Conservation (phyloP, 2,113 vertebrate species). For the Aythya baeri region DNA sequence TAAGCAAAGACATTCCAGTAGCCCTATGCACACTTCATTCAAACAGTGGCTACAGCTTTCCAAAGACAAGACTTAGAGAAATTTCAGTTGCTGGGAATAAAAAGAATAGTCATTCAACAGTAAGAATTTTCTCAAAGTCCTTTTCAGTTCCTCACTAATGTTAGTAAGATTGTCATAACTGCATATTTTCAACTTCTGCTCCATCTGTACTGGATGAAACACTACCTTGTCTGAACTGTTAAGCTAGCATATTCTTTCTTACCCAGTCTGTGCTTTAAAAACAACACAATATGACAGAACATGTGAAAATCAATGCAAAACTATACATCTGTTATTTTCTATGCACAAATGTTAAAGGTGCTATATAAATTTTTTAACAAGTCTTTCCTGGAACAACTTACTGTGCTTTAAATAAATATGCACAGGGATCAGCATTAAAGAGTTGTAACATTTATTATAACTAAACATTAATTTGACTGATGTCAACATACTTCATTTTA, state of each 20-base stretch:
- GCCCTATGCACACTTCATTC: neutral
- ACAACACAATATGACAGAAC: neutral
- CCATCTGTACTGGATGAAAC: neutral
- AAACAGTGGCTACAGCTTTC: neutral
- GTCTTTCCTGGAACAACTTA: neutral
- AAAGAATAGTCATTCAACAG: neutral
- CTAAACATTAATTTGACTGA: neutral
- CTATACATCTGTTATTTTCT: neutral
- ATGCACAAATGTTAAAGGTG: neutral
- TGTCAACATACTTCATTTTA: neutral
- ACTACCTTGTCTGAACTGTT: neutral
- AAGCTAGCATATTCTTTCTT: neutral
- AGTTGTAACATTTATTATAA: neutral
- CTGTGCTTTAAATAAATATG: neutral
- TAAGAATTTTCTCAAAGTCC: neutral
- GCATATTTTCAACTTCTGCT: neutral
- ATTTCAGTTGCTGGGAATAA: neutral
- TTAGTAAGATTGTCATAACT: neutral
- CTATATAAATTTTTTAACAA: neutral
- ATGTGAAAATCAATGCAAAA: neutral
- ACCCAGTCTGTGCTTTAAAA: neutral
- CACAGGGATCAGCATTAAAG: neutral
- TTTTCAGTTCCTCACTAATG: neutral
- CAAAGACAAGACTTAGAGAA: neutral
- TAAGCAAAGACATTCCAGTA: neutral